These are phyloP conservation scores for Acipenser transmontanus DNA, from an alignment of 2,797 vertebrate genomes.

Conservation along the genomic window DNA sequence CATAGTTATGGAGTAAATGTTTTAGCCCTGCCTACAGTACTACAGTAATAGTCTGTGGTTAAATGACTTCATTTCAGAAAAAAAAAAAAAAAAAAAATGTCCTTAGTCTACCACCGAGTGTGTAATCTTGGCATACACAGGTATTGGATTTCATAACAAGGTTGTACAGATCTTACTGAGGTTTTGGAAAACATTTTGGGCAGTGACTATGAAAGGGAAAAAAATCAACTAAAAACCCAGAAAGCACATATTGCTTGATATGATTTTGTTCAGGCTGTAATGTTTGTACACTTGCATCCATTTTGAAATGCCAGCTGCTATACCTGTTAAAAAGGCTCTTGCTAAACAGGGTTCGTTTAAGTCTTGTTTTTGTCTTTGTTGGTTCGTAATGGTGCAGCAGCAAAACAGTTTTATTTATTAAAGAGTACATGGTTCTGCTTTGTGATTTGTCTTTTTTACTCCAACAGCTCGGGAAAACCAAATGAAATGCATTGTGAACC, in stretches of 20 bases:
- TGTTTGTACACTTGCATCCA: not conserved
- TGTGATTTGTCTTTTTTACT: not conserved
- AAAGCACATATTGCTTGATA: constrained; percentile 8
- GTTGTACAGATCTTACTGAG: constrained; percentile 14
- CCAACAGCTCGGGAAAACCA: not conserved
- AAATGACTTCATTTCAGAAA: constrained; percentile 15
- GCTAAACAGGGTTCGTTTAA: not conserved
- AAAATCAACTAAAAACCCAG: constrained; percentile 3
- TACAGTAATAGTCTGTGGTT: constrained; percentile 18
- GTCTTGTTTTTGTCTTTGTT: not conserved
- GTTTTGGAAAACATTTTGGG: constrained; percentile 10
- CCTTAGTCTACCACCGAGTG: constrained; percentile 7
- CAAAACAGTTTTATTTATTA: not conserved
- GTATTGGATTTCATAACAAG: constrained; percentile 14
- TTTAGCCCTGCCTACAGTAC: constrained; percentile 1
- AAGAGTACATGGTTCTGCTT: not conserved
- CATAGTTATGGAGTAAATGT: not conserved
- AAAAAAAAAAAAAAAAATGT: not conserved
- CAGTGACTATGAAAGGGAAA: constrained; percentile 8
- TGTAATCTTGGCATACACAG: constrained; percentile 12
- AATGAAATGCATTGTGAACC: not conserved
- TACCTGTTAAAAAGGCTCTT: not conserved
- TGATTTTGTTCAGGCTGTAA: not conserved
- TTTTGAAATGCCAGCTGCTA: constrained; percentile 2
- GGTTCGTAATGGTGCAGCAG: not conserved